Evolutionary conservation across 2,113 vertebrate genomes (phyloP).

Genomic region (Cyanistes caeruleus): DNA sequence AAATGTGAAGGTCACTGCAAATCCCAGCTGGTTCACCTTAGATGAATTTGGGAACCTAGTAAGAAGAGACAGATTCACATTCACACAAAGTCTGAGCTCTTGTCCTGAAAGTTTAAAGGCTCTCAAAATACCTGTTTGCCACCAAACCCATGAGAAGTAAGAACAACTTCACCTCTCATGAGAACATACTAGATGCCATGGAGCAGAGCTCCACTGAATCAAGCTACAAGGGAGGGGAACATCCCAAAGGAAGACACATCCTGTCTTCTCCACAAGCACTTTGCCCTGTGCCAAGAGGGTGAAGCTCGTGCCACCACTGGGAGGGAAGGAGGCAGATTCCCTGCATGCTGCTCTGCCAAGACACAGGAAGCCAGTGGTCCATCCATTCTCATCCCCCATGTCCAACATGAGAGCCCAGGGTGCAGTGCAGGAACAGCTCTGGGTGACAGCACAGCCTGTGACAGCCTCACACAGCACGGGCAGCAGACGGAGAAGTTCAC

Average conservation of each 20-base stretch:
- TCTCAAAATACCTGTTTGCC: neutral
- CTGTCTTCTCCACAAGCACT: neutral
- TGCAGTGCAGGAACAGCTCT: neutral
- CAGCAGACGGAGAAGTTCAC: neutral
- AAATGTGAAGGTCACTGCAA: neutral
- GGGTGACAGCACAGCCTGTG: neutral
- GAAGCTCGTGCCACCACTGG: neutral
- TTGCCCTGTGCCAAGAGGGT: accelerated
- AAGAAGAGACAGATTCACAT: neutral
- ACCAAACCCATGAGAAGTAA: neutral
- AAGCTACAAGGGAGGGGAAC: neutral
- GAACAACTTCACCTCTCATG: neutral
- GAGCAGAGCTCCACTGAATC: neutral
- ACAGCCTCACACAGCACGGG: neutral
- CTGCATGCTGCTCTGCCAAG: neutral
- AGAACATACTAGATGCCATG: neutral
- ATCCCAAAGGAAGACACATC: neutral
- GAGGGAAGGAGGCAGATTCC: neutral
- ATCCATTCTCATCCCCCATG: accelerated
- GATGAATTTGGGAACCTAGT: neutral
- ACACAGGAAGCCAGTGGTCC: neutral
- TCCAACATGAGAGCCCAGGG: neutral
- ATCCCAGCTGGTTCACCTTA: neutral
- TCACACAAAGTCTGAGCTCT: neutral
- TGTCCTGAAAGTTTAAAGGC: neutral